A percentile compares a stretch with the other conserved stretches of the same genome.
These are phyloP conservation scores for Eueides isabella DNA, from an alignment of 1,140 invertebrate genomes.

Conservation along the genomic window DNA sequence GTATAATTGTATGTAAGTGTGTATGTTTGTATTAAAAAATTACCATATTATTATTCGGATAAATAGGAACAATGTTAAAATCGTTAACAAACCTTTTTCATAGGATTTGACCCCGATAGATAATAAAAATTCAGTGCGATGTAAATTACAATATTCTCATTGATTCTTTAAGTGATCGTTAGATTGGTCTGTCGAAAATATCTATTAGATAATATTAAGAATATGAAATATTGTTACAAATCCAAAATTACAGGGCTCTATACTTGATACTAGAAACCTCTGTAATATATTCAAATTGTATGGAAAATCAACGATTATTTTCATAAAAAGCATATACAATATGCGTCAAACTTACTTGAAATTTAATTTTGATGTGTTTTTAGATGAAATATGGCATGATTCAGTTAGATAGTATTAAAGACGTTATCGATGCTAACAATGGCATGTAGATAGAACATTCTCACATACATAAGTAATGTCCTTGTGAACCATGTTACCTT, in stretches of 20 bases:
- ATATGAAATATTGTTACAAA: constrained; percentile 2
- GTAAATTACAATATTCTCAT: background rate
- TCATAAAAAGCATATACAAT: background rate
- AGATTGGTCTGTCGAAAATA: background rate
- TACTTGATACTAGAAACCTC: background rate
- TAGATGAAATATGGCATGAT: background rate
- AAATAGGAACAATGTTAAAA: constrained; percentile 37
- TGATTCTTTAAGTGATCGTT: background rate
- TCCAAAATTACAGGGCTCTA: background rate
- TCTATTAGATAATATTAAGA: background rate
- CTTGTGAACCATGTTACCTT: background rate
- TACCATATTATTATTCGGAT: constrained; percentile 29
- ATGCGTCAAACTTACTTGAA: background rate
- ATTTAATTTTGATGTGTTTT: background rate
- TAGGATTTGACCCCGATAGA: background rate
- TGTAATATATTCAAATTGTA: background rate
- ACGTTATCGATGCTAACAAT: background rate
- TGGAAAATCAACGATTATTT: background rate
- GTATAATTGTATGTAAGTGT: constrained; percentile 19
- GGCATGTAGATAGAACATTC: background rate
- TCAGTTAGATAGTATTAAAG: background rate
- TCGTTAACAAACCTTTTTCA: constrained; percentile 5
- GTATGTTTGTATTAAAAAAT: constrained; percentile 26
- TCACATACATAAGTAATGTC: background rate
- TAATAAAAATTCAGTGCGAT: constrained; percentile 10